Base-by-base conservation (phyloP, 2,113 vertebrate species). In the Dissostichus mawsoni region DNA sequence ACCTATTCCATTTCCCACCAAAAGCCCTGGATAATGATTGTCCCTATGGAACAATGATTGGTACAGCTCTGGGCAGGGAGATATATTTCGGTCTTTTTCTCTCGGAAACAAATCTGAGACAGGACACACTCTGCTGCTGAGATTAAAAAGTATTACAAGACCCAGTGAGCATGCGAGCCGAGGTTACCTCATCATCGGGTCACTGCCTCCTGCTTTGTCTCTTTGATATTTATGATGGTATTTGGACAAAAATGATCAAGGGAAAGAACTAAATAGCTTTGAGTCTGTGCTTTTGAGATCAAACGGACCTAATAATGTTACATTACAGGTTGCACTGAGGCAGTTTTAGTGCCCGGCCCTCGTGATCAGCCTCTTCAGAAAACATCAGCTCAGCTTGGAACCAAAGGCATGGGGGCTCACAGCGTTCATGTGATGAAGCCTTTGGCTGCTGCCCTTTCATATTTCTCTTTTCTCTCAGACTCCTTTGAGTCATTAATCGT, bases 201-300 rank as follows among this genome's bases (percentile, higher is more conserved):
- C 81, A 76, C 77, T 63, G 67, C 73, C 74, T 80, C 45, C 62
- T 68, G 56, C 87, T 84, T 77, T 85, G 88, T 90, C 83, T 85
- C 76, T 88, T 90, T 86, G 83, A 84, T 85, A 84, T 76, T 74
- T 83, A 70, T 81, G 76, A 85, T 67, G 79, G 67, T 77, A 71
- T 90, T 89, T 85, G 86, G 88, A 91, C 90, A 83, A 78, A 48
- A 84, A 90, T 93, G 90, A 93, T 93, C 92, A 93, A 93, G 90
- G 78, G 74, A 53, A 59, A 66, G 82, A 82, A 86, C 88, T 92
- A 91, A 94, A 89, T 77, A 69, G 87, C 76, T 92, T 29, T 23
- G 88, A 94, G 86, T 78, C 77, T 63, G 50, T 76, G 87, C 82
- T 87, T 89, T 80, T 64, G 58, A 93, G 93, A 94, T 94, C 94